These are phyloP conservation scores for Agrotis ipsilon DNA, from an alignment of 2,888 invertebrate species.

Conservation along the genomic window DNA sequence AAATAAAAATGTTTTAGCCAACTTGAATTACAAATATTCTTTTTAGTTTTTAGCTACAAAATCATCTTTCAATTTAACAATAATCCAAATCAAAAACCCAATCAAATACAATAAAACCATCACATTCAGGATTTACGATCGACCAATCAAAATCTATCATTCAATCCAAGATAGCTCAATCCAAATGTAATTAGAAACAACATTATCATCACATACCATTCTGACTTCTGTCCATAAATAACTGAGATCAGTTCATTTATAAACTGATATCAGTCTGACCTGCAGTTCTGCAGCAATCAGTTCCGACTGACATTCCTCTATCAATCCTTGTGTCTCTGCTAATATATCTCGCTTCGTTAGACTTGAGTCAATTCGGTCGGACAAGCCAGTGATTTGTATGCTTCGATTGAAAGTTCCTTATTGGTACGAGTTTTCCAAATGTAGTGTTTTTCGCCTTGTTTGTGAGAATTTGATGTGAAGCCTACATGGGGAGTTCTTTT, in stretches of 20 bases:
- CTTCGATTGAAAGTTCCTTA: conserved; percentile 39
- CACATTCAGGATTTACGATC: conserved; percentile 24
- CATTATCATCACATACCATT: conserved; percentile 34
- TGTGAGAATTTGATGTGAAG: neutral
- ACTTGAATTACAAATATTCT: neutral
- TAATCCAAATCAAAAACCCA: conserved; percentile 9
- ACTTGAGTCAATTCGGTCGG: conserved; percentile 19
- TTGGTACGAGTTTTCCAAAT: conserved; percentile 33
- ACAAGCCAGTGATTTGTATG: conserved; percentile 44
- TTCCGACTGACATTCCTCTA: conserved; percentile 59
- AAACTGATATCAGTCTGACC: conserved; percentile 54
- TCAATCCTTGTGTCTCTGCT: conserved; percentile 69
- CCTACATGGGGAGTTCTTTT: too few relatives aligned
- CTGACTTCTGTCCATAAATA: conserved; percentile 63
- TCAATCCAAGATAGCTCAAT: conserved; percentile 32
- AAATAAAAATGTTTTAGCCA: neutral
- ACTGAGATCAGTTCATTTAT: conserved; percentile 66
- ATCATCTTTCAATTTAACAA: neutral
- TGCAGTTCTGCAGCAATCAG: conserved; percentile 60
- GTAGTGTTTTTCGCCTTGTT: conserved; percentile 12
- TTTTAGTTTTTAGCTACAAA: neutral
- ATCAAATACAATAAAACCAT: conserved; percentile 22
- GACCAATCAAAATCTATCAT: conserved; percentile 13
- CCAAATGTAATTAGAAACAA: conserved; percentile 47
- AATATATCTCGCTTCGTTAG: conserved; percentile 71